These are phyloP conservation scores for Caenorhabditis sinica DNA, from an alignment of 2,888 invertebrate genomes.

Conservation along the genomic window DNA sequence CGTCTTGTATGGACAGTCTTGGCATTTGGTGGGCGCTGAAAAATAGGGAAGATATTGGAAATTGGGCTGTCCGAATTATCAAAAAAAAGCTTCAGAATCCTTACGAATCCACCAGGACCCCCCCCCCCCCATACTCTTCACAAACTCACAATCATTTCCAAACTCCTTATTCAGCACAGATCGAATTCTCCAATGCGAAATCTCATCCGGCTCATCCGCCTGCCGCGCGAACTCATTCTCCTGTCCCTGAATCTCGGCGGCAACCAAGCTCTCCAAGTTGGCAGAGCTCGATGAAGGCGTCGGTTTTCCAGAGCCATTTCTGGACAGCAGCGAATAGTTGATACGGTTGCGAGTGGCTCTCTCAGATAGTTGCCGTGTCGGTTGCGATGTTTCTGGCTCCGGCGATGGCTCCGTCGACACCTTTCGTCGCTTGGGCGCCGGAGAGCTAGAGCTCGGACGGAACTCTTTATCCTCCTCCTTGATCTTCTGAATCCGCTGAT, in stretches of 20 bases:
- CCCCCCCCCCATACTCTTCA: background rate
- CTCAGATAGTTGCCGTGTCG: conserved; percentile 27
- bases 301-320: background rate
- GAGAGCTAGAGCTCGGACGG: conserved; percentile 13
- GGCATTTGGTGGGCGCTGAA: conserved; percentile 52
- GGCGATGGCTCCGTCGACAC: background rate
- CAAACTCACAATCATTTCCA: conserved; percentile 13
- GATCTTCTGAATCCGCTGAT: background rate
- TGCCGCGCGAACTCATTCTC: background rate
- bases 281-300: conserved; percentile 27
- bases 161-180: conserved; percentile 18
- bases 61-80: too few species aligned
- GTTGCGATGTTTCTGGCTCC: conserved; percentile 2
- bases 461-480: background rate
- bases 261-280: conserved; percentile 17
- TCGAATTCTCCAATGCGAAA: conserved; percentile 45
- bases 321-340: conserved; percentile 21
- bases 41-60: too few species aligned
- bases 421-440: background rate
- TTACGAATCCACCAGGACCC: background rate
- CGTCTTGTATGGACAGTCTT: conserved; percentile 67
- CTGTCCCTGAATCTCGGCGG: background rate
- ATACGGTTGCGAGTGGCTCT: conserved; percentile 12
- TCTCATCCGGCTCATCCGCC: conserved; percentile 19
- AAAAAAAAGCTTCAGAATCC: background rate